Conservation (phyloP, 2,113 vertebrate genomes). For the Charadrius vociferus region DNA sequence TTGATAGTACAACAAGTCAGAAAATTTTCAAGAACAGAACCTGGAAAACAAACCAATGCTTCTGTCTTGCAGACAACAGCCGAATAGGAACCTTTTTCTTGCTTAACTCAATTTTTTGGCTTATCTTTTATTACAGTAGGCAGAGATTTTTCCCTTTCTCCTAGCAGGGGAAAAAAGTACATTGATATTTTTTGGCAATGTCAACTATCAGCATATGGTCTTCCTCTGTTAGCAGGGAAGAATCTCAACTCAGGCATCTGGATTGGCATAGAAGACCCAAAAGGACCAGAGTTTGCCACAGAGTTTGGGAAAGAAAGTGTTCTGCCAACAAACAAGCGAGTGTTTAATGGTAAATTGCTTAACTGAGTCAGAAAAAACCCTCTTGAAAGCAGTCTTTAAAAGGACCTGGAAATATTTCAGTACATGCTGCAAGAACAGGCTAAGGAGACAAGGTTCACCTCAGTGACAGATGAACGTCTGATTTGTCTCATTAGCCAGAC, state of each 20-base stretch:
- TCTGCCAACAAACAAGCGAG: conserved; percentile 27
- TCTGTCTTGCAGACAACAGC: background rate
- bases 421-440: background rate
- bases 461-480: background rate
- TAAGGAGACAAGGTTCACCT: background rate
- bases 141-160: background rate
- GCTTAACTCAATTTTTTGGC: background rate
- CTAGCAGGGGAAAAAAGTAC: background rate
- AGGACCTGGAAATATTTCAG: background rate
- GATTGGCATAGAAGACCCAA: background rate
- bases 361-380: background rate
- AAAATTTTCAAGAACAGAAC: background rate
- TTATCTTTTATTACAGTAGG: background rate
- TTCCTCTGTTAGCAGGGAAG: conserved; percentile 6
- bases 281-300: background rate
- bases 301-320: background rate
- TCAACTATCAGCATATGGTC: conserved; percentile 34
- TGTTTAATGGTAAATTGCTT: background rate
- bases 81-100: background rate
- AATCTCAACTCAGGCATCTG: conserved; percentile 22
- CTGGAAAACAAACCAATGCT: background rate
- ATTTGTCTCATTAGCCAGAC: background rate
- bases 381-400: background rate
- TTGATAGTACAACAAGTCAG: background rate
- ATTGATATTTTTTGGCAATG: conserved; percentile 21